A percentile compares a stretch with the other conserved stretches of the same genome.
Conservation (phyloP, 2,797 vertebrate species). For the Artibeus jamaicensis region DNA sequence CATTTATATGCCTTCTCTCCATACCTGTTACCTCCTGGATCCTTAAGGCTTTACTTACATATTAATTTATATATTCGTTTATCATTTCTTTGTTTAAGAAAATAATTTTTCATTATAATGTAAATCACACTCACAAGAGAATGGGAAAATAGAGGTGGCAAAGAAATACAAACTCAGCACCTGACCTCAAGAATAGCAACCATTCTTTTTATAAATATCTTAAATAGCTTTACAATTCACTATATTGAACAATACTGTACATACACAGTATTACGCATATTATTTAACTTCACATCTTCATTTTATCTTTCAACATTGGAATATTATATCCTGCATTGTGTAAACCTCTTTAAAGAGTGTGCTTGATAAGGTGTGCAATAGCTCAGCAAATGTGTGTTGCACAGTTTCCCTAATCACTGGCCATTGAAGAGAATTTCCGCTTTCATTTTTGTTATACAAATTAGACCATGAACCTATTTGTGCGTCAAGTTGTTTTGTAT, state of each 20-base stretch:
- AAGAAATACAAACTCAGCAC: not conserved
- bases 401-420: not conserved
- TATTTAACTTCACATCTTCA: not conserved
- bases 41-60: not conserved
- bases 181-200: not conserved
- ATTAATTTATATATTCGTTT: not conserved
- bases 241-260: not conserved
- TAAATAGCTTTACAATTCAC: not conserved
- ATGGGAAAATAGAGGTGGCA: not conserved
- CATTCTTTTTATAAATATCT: not conserved
- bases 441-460: not conserved
- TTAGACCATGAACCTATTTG: not conserved
- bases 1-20: not conserved
- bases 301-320: not conserved
- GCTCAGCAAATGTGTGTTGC: not conserved
- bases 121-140: not conserved
- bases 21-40: not conserved
- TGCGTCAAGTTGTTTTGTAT: not conserved
- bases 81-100: constrained; percentile 32
- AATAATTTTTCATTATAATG: constrained; percentile 7
- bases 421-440: not conserved
- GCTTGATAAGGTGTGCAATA: not conserved
- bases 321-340: not conserved
- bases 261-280: not conserved
- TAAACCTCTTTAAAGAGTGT: not conserved